phyloP scores from a whole-genome alignment of 2,113 vertebrate species.

The Antechinus stuartii region DNA sequence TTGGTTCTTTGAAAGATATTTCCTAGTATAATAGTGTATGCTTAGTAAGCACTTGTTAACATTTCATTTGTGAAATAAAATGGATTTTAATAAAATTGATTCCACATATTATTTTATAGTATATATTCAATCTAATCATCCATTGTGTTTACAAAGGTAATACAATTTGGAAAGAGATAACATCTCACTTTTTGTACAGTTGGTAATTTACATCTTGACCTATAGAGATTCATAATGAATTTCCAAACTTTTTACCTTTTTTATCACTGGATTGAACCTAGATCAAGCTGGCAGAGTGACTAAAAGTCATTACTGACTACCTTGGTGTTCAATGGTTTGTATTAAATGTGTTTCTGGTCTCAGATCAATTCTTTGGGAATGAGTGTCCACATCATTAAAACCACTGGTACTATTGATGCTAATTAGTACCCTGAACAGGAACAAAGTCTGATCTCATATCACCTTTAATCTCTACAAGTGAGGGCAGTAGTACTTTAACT shows the following conservation, averaged over 20 bases:
- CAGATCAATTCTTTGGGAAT: slow-evolving; percentile 43
- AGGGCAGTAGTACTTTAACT: neutral
- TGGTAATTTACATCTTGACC: slow-evolving; percentile 58
- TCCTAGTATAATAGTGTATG: neutral
- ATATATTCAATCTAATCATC: neutral
- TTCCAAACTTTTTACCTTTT: neutral
- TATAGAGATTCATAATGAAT: slow-evolving; percentile 57
- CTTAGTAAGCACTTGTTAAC: neutral
- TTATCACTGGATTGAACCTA: slow-evolving; percentile 48
- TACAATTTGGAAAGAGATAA: neutral
- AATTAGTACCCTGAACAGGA: slow-evolving; percentile 11
- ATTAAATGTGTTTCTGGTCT: slow-evolving; percentile 29
- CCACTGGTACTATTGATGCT: slow-evolving; percentile 15
- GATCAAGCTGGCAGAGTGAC: slow-evolving; percentile 45
- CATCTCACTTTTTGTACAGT: slow-evolving; percentile 27
- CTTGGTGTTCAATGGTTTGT: slow-evolving; percentile 47
- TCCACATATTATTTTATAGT: neutral
- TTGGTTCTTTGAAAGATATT: neutral
- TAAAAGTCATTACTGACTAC: slow-evolving; percentile 34
- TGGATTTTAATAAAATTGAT: neutral
- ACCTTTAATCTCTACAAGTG: slow-evolving; percentile 33
- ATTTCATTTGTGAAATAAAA: slow-evolving; percentile 1
- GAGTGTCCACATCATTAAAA: slow-evolving; percentile 60
- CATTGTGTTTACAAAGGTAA: neutral
- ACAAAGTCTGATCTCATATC: neutral